Conservation (phyloP, 2,113 vertebrate genomes). For the Spermophilus dauricus region DNA sequence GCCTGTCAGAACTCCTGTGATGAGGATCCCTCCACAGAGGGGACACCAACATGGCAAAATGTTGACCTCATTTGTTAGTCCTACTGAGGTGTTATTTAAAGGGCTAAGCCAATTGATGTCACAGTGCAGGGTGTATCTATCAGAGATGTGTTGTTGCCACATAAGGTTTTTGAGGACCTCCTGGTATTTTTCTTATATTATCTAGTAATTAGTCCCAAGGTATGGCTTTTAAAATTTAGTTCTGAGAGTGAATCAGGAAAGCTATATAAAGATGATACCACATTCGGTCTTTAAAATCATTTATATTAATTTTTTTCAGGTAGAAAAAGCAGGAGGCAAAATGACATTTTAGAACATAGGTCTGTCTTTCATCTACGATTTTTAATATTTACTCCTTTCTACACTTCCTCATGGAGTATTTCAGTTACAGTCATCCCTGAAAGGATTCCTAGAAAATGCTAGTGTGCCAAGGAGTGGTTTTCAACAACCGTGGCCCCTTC, state of each 20-base stretch:
- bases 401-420: background rate
- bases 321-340: background rate
- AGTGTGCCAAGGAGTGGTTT: background rate
- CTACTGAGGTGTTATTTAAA: background rate
- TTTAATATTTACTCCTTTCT: background rate
- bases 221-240: background rate
- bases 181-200: background rate
- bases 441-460: background rate
- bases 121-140: background rate
- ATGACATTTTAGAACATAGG: background rate
- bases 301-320: background rate
- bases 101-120: background rate
- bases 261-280: background rate
- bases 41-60: background rate
- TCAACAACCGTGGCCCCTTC: too few relatives aligned
- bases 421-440: background rate
- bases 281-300: background rate
- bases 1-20: background rate
- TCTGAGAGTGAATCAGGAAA: background rate
- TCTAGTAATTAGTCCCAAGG: background rate
- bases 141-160: background rate
- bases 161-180: background rate
- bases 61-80: conserved; percentile 56
- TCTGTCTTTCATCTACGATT: background rate
- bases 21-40: too few relatives aligned